Percentiles rank a stretch among this genome's conserved stretches.
Evolutionary conservation across 1,140 invertebrate genomes (phyloP).

Genomic region (Caenorhabditis inopinata): DNA sequence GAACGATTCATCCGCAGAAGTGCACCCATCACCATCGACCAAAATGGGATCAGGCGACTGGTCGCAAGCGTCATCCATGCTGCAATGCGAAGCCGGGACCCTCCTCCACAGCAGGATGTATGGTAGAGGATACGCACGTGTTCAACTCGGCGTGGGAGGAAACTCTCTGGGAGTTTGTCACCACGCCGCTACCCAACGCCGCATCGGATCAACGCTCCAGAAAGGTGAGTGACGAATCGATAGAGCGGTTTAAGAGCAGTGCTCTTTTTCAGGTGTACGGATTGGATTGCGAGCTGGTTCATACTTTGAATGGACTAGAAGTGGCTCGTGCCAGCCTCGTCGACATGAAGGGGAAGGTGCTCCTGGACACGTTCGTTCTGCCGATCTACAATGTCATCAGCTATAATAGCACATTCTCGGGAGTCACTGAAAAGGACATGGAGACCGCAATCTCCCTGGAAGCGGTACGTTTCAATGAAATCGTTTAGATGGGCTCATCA

Average conservation of each 20-base stretch:
- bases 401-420: conserved; percentile 55
- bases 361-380: conserved; percentile 56
- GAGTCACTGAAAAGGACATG: conserved; percentile 45
- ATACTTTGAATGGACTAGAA: conserved; percentile 79
- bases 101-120: conserved; percentile 71
- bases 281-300: conserved; percentile 89
- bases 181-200: conserved; percentile 31
- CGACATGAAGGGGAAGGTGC: conserved; percentile 69
- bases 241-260: too few species aligned
- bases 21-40: conserved; percentile 76
- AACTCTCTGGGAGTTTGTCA: conserved; percentile 72
- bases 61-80: background rate
- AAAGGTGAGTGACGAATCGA: conserved; percentile 22
- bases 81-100: background rate
- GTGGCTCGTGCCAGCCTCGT: conserved; percentile 80
- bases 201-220: conserved; percentile 13
- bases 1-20: conserved; percentile 65
- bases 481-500: too few species aligned
- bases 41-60: background rate
- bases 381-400: conserved; percentile 67
- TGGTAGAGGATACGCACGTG: conserved; percentile 73
- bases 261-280: conserved; percentile 72
- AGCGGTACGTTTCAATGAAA: conserved; percentile 14
- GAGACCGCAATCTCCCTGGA: conserved; percentile 13
- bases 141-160: conserved; percentile 74